Conservation (phyloP, 2,888 invertebrate genomes). For the Enchytraeus crypticus region DNA sequence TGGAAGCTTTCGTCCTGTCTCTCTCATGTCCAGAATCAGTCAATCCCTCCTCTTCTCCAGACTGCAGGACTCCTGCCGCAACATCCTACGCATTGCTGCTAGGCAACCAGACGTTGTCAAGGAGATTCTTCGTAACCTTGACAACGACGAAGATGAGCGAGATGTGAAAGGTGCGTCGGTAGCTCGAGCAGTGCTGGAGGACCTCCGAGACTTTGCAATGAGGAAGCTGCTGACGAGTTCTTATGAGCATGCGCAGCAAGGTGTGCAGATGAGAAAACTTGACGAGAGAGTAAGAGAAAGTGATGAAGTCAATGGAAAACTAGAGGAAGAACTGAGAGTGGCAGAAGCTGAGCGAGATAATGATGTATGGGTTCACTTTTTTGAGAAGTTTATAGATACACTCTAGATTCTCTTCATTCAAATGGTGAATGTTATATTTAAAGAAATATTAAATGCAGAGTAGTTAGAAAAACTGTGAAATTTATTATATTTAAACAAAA, state of each 20-base stretch:
- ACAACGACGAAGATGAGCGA: neutral
- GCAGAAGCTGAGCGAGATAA: constrained; percentile 45
- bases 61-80: constrained; percentile 41
- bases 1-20: too few species aligned
- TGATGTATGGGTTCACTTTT: constrained; percentile 33
- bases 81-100: constrained; percentile 38
- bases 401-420: neutral
- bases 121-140: constrained; percentile 25
- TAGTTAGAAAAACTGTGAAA: too few species aligned
- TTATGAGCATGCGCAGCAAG: constrained; percentile 43
- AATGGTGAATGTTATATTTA: too few species aligned
- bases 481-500: neutral
- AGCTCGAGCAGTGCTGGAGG: constrained; percentile 34
- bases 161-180: constrained; percentile 27
- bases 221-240: constrained; percentile 45
- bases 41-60: constrained; percentile 18
- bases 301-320: constrained; percentile 41
- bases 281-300: constrained; percentile 41
- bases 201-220: constrained; percentile 42
- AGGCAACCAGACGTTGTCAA: constrained; percentile 39
- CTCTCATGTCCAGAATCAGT: too few species aligned
- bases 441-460: too few species aligned
- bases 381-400: neutral
- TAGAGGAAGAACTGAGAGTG: constrained; percentile 41
- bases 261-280: constrained; percentile 42